These are phyloP conservation scores for Butorides virescens DNA, from an alignment of 2,113 vertebrate species.

Conservation along the genomic window DNA sequence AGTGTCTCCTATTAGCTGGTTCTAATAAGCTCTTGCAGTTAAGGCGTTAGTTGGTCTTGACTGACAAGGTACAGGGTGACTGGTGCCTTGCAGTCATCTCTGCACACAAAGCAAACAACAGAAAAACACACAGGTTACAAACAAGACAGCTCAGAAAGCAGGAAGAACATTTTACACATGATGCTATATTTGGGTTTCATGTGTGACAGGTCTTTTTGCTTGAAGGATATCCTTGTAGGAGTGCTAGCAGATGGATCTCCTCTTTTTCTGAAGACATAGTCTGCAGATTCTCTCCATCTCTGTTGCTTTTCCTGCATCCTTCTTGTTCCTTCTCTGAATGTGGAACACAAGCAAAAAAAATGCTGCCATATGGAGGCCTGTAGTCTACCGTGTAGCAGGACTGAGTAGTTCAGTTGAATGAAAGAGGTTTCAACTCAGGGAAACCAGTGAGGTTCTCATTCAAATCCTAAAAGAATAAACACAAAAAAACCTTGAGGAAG, in stretches of 20 bases:
- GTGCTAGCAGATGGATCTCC: neutral
- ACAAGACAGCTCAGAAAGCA: neutral
- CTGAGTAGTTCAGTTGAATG: slow-evolving; percentile 9
- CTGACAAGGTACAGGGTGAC: neutral
- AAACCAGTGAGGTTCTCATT: slow-evolving; percentile 47
- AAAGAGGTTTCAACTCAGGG: slow-evolving; percentile 56
- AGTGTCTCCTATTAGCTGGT: neutral
- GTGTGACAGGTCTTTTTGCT: neutral
- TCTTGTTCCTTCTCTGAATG: neutral
- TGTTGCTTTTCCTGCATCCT: neutral
- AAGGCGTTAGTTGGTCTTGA: neutral
- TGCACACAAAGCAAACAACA: neutral
- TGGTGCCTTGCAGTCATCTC: neutral
- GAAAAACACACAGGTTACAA: neutral
- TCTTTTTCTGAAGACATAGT: neutral
- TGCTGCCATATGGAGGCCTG: neutral
- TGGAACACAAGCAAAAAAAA: neutral
- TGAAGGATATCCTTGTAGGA: neutral
- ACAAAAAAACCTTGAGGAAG: neutral
- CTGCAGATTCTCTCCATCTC: neutral
- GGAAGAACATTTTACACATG: neutral
- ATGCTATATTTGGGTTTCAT: neutral
- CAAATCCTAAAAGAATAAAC: slow-evolving; percentile 48
- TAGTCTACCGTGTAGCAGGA: slow-evolving; percentile 42
- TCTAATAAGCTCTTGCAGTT: neutral